Conservation (phyloP, 2,797 vertebrate species). For the Bradypodion ventrale region DNA sequence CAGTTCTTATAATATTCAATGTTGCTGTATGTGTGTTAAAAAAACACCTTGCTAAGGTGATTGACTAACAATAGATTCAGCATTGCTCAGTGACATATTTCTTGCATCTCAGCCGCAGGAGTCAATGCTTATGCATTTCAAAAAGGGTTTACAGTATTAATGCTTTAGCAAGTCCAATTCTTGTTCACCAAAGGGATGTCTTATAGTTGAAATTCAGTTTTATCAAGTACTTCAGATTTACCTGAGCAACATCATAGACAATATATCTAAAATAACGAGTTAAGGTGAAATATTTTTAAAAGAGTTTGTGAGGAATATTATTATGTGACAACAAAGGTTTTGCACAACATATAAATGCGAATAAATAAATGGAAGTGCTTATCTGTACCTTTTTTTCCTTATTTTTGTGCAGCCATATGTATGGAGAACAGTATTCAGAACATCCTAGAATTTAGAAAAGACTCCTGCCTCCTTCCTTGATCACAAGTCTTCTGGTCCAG, state of each 20-base stretch:
- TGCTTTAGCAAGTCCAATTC: constrained; percentile 47
- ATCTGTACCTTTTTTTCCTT: not conserved
- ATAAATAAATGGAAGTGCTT: not conserved
- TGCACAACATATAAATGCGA: no score
- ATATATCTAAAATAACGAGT: constrained; percentile 87
- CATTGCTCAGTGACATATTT: constrained; percentile 49
- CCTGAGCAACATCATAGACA: constrained; percentile 93
- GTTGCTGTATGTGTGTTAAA: constrained; percentile 42
- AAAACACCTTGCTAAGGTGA: constrained; percentile 60
- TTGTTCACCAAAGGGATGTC: constrained; percentile 90
- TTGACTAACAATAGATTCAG: constrained; percentile 58
- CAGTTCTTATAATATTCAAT: constrained; percentile 49
- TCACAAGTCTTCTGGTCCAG: not conserved
- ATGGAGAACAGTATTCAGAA: not conserved
- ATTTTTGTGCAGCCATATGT: not conserved
- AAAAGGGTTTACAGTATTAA: constrained; percentile 47
- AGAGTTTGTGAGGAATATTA: not conserved
- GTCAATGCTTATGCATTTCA: constrained; percentile 35
- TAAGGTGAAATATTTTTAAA: constrained; percentile 73
- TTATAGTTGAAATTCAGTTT: constrained; percentile 98
- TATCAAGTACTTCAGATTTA: constrained; percentile 96
- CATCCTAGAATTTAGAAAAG: not conserved
- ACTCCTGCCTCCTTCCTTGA: not conserved
- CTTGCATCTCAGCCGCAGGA: constrained; percentile 52
- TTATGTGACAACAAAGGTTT: not conserved